phyloP scores from a whole-genome alignment of 2,113 vertebrate species.

The Pandion haliaetus region DNA sequence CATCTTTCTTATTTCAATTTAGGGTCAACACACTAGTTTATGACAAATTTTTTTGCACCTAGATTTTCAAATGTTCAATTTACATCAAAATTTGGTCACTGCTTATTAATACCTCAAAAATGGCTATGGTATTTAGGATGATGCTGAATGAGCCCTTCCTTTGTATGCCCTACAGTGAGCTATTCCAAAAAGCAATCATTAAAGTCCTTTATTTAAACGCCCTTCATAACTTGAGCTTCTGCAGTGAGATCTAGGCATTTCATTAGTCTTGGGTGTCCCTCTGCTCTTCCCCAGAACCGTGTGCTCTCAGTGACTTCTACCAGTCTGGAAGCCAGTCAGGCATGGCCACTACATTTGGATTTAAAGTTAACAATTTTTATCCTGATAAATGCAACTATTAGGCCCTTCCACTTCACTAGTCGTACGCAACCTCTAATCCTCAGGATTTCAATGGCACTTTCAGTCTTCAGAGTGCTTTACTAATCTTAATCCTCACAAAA shows the following conservation, averaged over 20 bases:
- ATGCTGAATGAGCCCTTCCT: background rate
- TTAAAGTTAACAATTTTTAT: background rate
- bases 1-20: background rate
- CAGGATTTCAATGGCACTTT: conserved; percentile 9
- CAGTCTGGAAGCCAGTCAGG: background rate
- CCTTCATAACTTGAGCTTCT: background rate
- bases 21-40: background rate
- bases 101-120: background rate
- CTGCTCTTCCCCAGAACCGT: background rate
- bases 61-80: background rate
- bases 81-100: background rate
- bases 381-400: background rate
- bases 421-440: background rate
- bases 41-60: background rate
- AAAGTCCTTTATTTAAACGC: background rate
- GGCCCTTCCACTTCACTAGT: background rate
- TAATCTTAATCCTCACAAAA: background rate
- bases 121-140: background rate
- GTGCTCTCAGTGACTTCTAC: background rate
- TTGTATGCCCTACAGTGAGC: background rate
- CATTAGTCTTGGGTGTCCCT: background rate
- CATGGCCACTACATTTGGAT: background rate
- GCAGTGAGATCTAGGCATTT: background rate
- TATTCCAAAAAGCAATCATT: background rate
- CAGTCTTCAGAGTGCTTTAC: background rate